phyloP scores from a whole-genome alignment of 2,888 invertebrate species.

The Heliconius ethilla region DNA sequence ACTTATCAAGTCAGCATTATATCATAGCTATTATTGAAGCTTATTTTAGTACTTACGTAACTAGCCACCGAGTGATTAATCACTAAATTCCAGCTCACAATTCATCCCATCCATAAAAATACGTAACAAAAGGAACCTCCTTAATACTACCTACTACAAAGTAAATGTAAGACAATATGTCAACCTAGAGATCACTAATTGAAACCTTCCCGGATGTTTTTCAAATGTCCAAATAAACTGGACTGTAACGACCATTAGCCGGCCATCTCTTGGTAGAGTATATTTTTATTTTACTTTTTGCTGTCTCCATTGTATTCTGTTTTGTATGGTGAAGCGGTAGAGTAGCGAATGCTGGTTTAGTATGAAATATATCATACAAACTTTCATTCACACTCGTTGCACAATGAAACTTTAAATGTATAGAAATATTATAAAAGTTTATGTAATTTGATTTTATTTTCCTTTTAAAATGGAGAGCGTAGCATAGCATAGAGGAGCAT shows the following conservation, averaged over 20 bases:
- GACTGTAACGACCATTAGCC: conserved; percentile 64
- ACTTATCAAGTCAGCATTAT: too few species aligned
- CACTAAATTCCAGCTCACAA: too few species aligned
- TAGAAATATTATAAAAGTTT: not conserved
- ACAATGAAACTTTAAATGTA: conserved; percentile 6
- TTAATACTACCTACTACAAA: conserved; percentile 37
- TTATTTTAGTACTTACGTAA: too few species aligned
- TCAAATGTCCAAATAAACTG: conserved; percentile 62
- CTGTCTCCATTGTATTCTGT: conserved; percentile 41
- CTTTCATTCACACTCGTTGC: not conserved
- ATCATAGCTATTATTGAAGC: too few species aligned
- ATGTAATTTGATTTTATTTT: not conserved
- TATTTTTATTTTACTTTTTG: conserved; percentile 55
- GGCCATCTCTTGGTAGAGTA: conserved; percentile 50
- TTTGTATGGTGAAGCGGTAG: conserved; percentile 4
- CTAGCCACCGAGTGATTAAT: too few species aligned
- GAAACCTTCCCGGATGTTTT: conserved; percentile 62
- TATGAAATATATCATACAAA: conserved; percentile 18
- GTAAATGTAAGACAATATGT: conserved; percentile 26
- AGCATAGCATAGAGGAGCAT: too few species aligned
- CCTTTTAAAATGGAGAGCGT: not conserved
- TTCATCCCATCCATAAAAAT: not conserved
- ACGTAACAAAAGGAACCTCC: not conserved
- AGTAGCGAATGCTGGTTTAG: conserved; percentile 1
- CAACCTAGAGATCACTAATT: conserved; percentile 51